Percentiles rank a stretch among this genome's conserved stretches.
Conservation (phyloP, 2,797 vertebrate genomes). For the Sphenopsis melanotis region DNA sequence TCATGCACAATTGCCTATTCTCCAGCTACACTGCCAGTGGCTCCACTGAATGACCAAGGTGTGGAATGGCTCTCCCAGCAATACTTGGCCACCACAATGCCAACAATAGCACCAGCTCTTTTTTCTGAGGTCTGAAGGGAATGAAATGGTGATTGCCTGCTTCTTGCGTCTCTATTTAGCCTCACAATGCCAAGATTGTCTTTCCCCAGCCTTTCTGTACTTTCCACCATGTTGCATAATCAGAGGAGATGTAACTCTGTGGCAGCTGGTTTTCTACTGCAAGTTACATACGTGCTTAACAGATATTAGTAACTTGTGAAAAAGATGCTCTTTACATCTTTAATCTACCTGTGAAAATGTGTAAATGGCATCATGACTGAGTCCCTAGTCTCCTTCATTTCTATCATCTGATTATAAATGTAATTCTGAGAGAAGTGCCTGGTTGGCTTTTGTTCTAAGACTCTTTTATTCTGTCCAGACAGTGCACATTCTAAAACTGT, state of each 20-base stretch:
- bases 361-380: not conserved
- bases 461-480: not conserved
- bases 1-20: not conserved
- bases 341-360: not conserved
- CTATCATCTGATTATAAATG: not conserved
- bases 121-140: not conserved
- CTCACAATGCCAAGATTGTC: not conserved
- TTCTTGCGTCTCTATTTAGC: not conserved
- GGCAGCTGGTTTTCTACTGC: not conserved
- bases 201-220: not conserved
- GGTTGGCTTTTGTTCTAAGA: not conserved
- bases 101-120: not conserved
- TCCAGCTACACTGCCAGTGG: not conserved
- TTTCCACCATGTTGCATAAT: not conserved
- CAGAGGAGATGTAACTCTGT: not conserved
- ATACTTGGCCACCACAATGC: not conserved
- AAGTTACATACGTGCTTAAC: accelerated
- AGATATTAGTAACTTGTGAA: not conserved
- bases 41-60: not conserved
- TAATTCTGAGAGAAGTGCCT: not conserved
- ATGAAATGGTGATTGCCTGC: not conserved
- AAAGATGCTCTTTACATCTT: not conserved
- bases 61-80: not conserved
- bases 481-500: not conserved
- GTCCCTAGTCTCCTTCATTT: not conserved